Conservation (phyloP, 2,113 vertebrate species). For the Colaptes auratus region DNA sequence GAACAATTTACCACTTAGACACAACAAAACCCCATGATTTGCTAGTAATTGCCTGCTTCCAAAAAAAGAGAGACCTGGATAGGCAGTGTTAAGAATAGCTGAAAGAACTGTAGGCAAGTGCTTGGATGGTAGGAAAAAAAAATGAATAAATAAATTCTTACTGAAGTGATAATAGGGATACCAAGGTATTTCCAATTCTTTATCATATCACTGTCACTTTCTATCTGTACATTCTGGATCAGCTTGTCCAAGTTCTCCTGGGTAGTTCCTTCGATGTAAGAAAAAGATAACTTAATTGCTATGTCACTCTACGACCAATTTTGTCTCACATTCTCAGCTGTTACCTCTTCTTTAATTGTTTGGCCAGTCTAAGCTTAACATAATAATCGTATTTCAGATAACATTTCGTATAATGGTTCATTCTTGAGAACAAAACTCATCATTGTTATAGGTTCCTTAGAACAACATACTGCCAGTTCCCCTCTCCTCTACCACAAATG, state of each 20-base stretch:
- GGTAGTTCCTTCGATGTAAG: constrained; percentile 85
- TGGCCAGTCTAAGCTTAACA: neutral
- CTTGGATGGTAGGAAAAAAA: neutral
- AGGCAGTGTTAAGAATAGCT: neutral
- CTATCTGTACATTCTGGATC: constrained; percentile 94
- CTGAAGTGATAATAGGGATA: constrained; percentile 84
- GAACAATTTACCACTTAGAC: neutral
- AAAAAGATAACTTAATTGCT: neutral
- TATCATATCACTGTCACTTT: constrained; percentile 90
- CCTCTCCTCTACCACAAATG: neutral
- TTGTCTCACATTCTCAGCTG: neutral
- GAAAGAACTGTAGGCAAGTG: neutral
- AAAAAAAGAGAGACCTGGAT: neutral
- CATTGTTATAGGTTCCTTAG: neutral
- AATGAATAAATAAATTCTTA: constrained; percentile 49
- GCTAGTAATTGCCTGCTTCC: neutral
- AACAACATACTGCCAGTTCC: neutral
- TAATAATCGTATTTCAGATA: neutral
- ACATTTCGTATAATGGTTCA: neutral
- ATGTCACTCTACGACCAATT: neutral
- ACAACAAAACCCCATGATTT: neutral
- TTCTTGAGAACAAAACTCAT: neutral
- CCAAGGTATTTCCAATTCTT: constrained; percentile 93
- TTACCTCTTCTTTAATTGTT: neutral
- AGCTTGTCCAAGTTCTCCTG: constrained; percentile 95